Evolutionary conservation across 37 sponge, comb jelly and placozoan species (phyloP).

Genomic region (Agelas oroides): DNA sequence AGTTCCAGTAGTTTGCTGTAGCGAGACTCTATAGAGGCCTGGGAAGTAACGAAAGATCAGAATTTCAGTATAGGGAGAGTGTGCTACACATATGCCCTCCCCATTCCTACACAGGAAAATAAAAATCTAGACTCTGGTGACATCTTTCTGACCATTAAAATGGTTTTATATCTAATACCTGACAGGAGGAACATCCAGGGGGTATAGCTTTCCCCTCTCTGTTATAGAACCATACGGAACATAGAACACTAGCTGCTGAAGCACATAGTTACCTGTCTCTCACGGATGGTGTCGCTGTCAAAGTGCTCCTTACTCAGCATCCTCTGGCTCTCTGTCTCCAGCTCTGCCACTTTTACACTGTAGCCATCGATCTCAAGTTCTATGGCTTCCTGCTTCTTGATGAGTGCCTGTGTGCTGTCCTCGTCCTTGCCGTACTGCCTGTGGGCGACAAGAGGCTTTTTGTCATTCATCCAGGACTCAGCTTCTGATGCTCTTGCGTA

Average conservation of each 20-base stretch:
- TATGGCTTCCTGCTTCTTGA: conserved; percentile 88
- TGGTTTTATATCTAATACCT: too few relatives aligned
- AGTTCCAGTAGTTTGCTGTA: conserved; percentile 64
- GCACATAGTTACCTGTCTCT: conserved; percentile 81
- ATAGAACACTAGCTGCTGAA: too few relatives aligned
- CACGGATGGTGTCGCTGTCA: conserved; percentile 59
- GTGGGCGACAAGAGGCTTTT: conserved; percentile 76
- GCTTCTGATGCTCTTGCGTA: conserved; percentile 79
- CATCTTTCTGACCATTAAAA: too few relatives aligned
- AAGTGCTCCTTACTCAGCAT: conserved; percentile 62
- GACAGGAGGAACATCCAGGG: too few relatives aligned
- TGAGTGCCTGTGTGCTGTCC: conserved; percentile 73
- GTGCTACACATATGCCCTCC: too few relatives aligned
- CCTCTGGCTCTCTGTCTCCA: conserved; percentile 61
- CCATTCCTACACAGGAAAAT: too few relatives aligned
- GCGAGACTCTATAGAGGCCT: conserved; percentile 45
- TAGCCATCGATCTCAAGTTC: conserved; percentile 79
- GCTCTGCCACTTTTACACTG: conserved; percentile 51
- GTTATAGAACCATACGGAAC: too few relatives aligned
- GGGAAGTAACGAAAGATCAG: background rate
- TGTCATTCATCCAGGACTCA: conserved; percentile 92
- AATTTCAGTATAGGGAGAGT: too few relatives aligned
- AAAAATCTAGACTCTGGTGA: too few relatives aligned
- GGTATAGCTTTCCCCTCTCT: too few relatives aligned
- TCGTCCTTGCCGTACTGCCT: conserved; percentile 90